These are phyloP conservation scores for Dicyrtomina minuta DNA, from an alignment of 2,888 invertebrate genomes.

Conservation along the genomic window DNA sequence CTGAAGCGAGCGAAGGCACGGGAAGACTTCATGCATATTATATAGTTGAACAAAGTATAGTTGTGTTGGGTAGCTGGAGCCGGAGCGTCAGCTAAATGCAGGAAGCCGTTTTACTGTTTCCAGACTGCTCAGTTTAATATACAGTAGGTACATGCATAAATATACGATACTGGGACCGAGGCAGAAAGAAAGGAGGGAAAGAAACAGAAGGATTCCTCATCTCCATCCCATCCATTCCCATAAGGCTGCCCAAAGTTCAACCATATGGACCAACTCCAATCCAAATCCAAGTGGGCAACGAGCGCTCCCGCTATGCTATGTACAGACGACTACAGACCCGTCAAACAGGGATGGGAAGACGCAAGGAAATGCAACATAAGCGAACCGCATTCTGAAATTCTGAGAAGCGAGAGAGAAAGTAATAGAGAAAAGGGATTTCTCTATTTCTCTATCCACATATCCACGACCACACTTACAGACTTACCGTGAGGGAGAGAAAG, in stretches of 20 bases:
- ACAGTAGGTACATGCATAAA: background rate
- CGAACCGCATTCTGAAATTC: conserved; percentile 5
- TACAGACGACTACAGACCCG: conserved; percentile 16
- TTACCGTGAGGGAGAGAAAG: too few relatives aligned
- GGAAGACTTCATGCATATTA: background rate
- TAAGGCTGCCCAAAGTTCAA: conserved; percentile 26
- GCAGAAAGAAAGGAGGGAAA: background rate
- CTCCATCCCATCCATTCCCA: conserved; percentile 19
- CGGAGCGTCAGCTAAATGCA: background rate
- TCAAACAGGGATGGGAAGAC: conserved; percentile 14
- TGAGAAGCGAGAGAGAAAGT: conserved; percentile 24
- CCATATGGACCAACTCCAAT: conserved; percentile 41
- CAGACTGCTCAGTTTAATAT: too few relatives aligned
- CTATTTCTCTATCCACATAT: too few relatives aligned
- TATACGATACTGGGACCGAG: too few relatives aligned
- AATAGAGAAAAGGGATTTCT: conserved; percentile 35
- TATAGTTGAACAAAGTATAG: background rate
- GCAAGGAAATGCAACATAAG: conserved; percentile 3
- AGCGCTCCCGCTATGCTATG: too few relatives aligned
- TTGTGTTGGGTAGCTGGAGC: background rate
- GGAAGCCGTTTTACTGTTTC: too few relatives aligned
- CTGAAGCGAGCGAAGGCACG: background rate
- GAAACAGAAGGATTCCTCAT: conserved; percentile 12
- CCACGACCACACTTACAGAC: too few relatives aligned
- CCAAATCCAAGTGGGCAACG: conserved; percentile 30